Base-by-base conservation (phyloP, 2,888 invertebrate genomes). In the Globia sparganii region DNA sequence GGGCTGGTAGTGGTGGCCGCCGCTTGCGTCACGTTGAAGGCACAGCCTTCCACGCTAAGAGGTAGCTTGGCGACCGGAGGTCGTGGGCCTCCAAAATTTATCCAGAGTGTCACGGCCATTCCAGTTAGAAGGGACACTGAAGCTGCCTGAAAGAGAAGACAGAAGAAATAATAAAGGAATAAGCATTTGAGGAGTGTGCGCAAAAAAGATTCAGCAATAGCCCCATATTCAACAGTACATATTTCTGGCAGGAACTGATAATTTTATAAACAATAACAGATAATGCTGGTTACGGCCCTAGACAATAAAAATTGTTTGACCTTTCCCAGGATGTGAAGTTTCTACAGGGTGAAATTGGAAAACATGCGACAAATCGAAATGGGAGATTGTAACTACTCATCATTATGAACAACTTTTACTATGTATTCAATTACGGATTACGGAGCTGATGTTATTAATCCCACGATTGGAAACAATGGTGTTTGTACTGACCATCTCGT, bases 71-170 rank as follows among this genome's bases (percentile, higher is more conserved):
- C 92, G 0, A 97, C 91, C 0, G 96, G 92, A 0, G 98, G 98
- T 86, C 98, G 98, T 0, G 98, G 98, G 8, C 97, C 97, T 0
- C 99, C 99, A 92, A 99, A 98, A 71, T 98, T 99, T 85, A 99
- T 98, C 98, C 98, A 98, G 65, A 99, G 96, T 2, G 98, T 97
- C 72, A 98, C 91, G 0, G 96, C 94, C 79, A 99, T 96, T 0
- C 98, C 98, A 9, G 95, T 89, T 0, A 97, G 68, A 4, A 98
- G 93, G 0, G 98, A 98, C 21, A 96, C 89, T 18, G 98, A 95
- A 0, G 97, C 98, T 46, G 99, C 99, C 97, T 98, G 93, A 13
- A 94, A 77, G 6, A 49, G 1, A 13, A 37, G 2, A 65, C 5
- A 43, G 2, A n/a, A 21, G 15, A 43, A 53, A 59, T 4, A 5